A percentile compares a stretch with the other conserved stretches of the same genome.
These are phyloP conservation scores for Myzus persicae DNA, from an alignment of 1,140 invertebrate genomes.

Conservation along the genomic window DNA sequence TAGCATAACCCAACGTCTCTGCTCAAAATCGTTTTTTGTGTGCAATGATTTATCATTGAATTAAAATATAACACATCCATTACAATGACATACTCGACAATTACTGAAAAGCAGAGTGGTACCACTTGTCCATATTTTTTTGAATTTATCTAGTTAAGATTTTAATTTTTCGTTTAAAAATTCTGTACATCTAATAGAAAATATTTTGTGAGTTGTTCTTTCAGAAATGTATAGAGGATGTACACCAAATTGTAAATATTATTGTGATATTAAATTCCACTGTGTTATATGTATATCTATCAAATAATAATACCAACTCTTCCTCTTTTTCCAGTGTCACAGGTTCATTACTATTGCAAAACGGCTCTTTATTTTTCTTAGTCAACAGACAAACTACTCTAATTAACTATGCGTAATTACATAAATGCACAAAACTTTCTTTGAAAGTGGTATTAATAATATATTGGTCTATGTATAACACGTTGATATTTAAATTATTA, in stretches of 20 bases:
- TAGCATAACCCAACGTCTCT: too few relatives aligned
- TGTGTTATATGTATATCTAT: not conserved
- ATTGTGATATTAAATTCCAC: not conserved
- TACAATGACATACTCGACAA: too few relatives aligned
- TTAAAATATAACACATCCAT: too few relatives aligned
- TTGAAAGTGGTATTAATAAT: not conserved
- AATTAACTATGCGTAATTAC: not conserved
- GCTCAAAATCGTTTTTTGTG: too few relatives aligned
- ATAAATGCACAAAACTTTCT: not conserved
- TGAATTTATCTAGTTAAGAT: too few relatives aligned
- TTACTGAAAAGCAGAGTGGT: too few relatives aligned
- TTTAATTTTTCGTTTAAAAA: too few relatives aligned
- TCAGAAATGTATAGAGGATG: too few relatives aligned
- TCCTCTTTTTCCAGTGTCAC: not conserved
- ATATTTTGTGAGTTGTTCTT: too few relatives aligned
- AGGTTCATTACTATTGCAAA: not conserved
- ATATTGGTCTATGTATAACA: not conserved
- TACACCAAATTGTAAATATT: not conserved
- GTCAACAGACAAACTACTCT: not conserved
- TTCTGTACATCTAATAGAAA: too few relatives aligned
- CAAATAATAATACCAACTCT: not conserved
- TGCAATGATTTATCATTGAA: too few relatives aligned
- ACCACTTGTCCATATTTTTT: too few relatives aligned
- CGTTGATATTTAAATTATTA: not conserved
- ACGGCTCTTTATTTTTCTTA: not conserved